phyloP scores from a whole-genome alignment of 2,797 vertebrate genomes.

The Clarias platycephalus region DNA sequence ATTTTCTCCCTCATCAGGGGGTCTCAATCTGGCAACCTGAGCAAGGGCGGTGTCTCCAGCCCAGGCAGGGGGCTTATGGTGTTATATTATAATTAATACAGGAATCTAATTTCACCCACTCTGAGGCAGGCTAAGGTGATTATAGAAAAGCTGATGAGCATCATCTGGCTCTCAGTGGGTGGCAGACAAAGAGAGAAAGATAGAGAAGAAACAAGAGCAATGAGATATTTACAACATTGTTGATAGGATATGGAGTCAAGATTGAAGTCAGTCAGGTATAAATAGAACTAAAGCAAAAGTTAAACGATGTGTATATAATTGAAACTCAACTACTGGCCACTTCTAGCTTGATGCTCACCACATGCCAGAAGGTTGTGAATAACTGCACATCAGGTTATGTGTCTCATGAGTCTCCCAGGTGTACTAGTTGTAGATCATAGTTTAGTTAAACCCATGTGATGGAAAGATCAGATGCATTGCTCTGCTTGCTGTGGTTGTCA shows the following conservation, averaged over 20 bases:
- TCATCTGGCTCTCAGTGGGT: conserved; percentile 55
- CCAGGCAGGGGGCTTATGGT: conserved; percentile 65
- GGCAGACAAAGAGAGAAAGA: conserved; percentile 38
- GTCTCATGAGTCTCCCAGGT: conserved; percentile 58
- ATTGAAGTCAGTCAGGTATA: conserved; percentile 40
- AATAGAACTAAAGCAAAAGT: conserved; percentile 26
- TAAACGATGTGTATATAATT: conserved; percentile 32
- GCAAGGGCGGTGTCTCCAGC: conserved; percentile 62
- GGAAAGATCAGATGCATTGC: conserved; percentile 41
- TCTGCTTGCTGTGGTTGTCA: conserved; percentile 68
- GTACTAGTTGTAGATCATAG: conserved; percentile 22
- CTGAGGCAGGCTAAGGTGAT: conserved; percentile 66
- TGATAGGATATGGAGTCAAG: conserved; percentile 12
- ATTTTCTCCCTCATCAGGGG: conserved; percentile 70
- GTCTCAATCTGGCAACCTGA: conserved; percentile 63
- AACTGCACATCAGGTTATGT: background rate
- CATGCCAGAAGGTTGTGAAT: background rate
- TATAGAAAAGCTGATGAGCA: conserved; percentile 66
- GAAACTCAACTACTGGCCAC: background rate
- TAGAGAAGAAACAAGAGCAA: conserved; percentile 6
- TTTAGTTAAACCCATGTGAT: conserved; percentile 19
- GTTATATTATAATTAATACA: conserved; percentile 73
- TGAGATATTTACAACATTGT: conserved; percentile 40
- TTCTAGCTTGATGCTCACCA: background rate
- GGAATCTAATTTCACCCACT: conserved; percentile 71